These are phyloP conservation scores for Cyrtodaria siliqua DNA, from an alignment of 2,888 invertebrate species.

Conservation along the genomic window DNA sequence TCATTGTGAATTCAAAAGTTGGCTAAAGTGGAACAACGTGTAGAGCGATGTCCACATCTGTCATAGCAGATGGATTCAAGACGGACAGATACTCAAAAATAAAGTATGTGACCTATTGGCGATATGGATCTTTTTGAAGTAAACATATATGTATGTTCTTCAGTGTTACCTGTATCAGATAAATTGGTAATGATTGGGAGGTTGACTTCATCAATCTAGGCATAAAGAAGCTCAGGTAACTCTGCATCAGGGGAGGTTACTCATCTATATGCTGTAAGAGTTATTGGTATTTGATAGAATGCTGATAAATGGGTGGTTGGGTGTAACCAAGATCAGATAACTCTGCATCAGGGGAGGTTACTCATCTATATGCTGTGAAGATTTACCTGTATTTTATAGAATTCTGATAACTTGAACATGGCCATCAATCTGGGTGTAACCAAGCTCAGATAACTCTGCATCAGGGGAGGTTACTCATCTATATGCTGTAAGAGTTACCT, in stretches of 20 bases:
- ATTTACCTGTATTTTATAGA: constrained; percentile 55
- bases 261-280: too few relatives aligned
- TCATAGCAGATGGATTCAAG: too few relatives aligned
- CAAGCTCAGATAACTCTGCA: constrained; percentile 68
- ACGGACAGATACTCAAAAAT: too few relatives aligned
- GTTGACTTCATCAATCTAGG: constrained; percentile 69
- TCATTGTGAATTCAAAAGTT: too few relatives aligned
- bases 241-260: constrained; percentile 65
- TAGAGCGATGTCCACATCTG: too few relatives aligned
- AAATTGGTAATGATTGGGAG: constrained; percentile 70
- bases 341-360: constrained; percentile 65
- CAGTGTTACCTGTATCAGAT: too few relatives aligned
- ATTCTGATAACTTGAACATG: constrained; percentile 70
- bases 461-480: constrained; percentile 60
- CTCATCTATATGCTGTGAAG: too few relatives aligned
- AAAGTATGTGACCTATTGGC: too few relatives aligned
- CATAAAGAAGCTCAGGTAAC: constrained; percentile 70
- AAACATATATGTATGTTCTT: too few relatives aligned
- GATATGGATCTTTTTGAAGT: too few relatives aligned
- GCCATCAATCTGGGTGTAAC: constrained; percentile 75
- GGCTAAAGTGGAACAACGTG: too few relatives aligned
- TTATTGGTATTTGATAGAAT: constrained; percentile 68
- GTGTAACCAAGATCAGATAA: constrained; percentile 69
- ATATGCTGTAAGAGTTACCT: too few relatives aligned
- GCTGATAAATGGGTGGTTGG: constrained; percentile 66